These are phyloP conservation scores for Oreochromis spilurus DNA, from an alignment of 2,113 vertebrate species.

Conservation along the genomic window DNA sequence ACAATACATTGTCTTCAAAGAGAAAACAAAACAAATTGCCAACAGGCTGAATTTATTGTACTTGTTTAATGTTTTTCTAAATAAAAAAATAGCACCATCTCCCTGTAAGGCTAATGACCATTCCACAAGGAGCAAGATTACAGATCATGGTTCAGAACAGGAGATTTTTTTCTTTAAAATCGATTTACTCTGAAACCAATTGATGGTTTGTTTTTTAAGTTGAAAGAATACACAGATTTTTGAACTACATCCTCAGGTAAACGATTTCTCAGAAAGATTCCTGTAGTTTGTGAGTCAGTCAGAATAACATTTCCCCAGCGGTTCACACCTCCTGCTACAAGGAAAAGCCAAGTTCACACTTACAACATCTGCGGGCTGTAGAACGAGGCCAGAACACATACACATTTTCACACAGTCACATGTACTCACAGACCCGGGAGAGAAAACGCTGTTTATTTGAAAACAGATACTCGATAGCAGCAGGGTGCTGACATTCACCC, in stretches of 20 bases:
- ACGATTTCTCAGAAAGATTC: background rate
- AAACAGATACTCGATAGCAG: background rate
- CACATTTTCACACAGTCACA: background rate
- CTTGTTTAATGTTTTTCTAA: background rate
- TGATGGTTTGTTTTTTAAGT: background rate
- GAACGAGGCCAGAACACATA: background rate
- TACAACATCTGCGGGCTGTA: slow-evolving; percentile 16
- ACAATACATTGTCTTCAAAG: background rate
- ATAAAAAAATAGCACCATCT: background rate
- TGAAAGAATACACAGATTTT: background rate
- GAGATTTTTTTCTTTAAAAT: background rate
- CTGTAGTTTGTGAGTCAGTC: background rate
- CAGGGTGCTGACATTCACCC: background rate
- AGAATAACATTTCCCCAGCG: background rate
- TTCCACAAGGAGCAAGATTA: background rate
- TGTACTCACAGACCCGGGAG: background rate
- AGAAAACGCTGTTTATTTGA: background rate
- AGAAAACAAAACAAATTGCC: background rate
- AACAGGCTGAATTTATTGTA: background rate
- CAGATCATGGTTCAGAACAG: background rate
- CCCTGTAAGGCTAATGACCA: background rate
- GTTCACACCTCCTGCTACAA: background rate
- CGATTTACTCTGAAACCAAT: background rate
- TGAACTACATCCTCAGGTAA: background rate
- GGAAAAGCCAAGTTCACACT: slow-evolving; percentile 19